Evolutionary conservation across 1,140 invertebrate genomes (phyloP), one percentile per base, ranked within the genome.

Genomic region (Sitobion miscanthi): DNA sequence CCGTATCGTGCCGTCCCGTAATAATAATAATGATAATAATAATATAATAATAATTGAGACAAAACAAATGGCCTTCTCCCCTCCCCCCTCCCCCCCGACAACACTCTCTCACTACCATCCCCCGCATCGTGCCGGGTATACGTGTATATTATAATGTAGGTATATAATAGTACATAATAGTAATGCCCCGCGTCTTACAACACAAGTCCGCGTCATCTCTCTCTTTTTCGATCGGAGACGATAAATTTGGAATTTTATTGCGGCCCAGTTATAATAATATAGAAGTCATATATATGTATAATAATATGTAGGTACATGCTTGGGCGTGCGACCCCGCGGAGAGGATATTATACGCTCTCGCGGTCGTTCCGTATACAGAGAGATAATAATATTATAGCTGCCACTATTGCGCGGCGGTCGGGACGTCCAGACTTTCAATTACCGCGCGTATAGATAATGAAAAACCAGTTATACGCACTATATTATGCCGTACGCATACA

Each of bases 211-310:
- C 35, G 82, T 25, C 35, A 21, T 45, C 38, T n/a, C 86, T 30
- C 38, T n/a, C 86, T 30, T n/a, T 86, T 87, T 35, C 49, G 38
- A 45, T 90, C 42, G 25, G 89, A 45, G 30, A 90, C 89, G 89
- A 69, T 90, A 90, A 90, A 90, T 90, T 30, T 20, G 54, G 35
- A 62, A 62, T 90, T 90, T 90, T 90, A 90, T 90, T 90, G 57
- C 54, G 57, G 89, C 38, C 89, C n/a, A 90, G 89, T 62, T 90
- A 30, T 23, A 54, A 30, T 23, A 54, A 38, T 52, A 23, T 52
- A 23, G 85, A 4, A 6, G 85, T 25, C 30, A 23, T n/a, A 17
- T 17, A 52, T 20, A 52, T 52, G 14, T 20, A 20, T 20, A 52
- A 3, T 14, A 3, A 52, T 21, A 21, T 35, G 35, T 38, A 11